Evolutionary conservation across 2,113 vertebrate genomes (phyloP), one percentile per base, ranked within the genome.

Genomic region (Rana temporaria): DNA sequence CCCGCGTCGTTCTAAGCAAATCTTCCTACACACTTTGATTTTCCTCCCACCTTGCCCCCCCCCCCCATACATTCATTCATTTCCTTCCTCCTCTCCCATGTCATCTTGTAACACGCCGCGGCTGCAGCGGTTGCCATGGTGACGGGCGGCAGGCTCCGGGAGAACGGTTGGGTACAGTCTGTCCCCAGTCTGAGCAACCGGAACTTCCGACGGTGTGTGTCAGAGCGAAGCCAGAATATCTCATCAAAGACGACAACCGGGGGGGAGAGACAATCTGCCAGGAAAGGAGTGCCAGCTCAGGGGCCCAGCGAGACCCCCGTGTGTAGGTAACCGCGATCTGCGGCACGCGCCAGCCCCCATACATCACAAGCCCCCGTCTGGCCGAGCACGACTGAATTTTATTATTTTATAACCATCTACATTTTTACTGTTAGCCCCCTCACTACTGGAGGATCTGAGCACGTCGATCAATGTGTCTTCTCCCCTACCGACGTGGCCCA

Each of bases 181-280:
- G 73, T 75, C 11, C 73, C 62, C 57, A 62, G 48, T 78, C 62
- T 66, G 75, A n/a, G n/a, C 55, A 12, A 16, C 74, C 74, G 74
- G 76, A 67, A 78, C 75, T 19, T 67, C 24, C 19, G 66, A 38
- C 42, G 4, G 22, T 18, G 26, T 62, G 12, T 52, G 59, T 16
- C 19, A 42, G 59, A n/a, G 24, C 30, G 18, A 62, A 62, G 55
- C 42, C 22, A 19, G 20, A 63, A 75, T 34, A 75, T 69, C 66
- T 4, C n/a, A 72, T 19, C 30, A 6, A 15, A 24, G 52, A 73
- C n/a, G 32, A 30, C 1, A 30, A 30, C 1, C 1, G 26, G 26
- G 55, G 70, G 53, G 12, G 70, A 22, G 52, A 24, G 52, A 59
- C 57, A 59, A 59, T 42, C 5, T 7, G 38, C 38, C 38, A 17